Evolutionary conservation across 2,888 invertebrate species (phyloP), one percentile per base, ranked within the genome.

Genomic region (Nasonovia ribisnigri): DNA sequence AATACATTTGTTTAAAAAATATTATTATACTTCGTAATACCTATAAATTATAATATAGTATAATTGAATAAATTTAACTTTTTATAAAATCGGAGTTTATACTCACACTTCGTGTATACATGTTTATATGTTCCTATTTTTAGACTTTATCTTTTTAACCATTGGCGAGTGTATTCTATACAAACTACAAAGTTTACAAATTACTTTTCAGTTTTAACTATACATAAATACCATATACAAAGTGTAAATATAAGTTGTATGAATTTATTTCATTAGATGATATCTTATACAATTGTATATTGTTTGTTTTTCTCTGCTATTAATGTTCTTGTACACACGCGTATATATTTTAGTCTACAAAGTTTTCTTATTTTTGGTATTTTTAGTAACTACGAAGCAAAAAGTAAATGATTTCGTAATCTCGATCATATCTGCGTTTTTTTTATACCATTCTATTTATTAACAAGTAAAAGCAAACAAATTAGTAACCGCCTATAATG

Each of bases 241-340:
- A 67, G 88, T 43, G 29, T 84, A 90, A 84, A 90, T 90, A 84
- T 51, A 51, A 90, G n/a, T 90, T 36, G 36, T 48, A 48, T 84
- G 54, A 91, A 91, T 91, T 91, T 91, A 91, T 91, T 84, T 84
- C 91, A 84, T 91, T 91, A 54, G 84, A 91, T 42, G 54, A 54
- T 91, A 91, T 91, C 91, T 51, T 51, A 54, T 90, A 54, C 42
- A 84, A 51, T 91, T 84, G 51, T 84, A 91, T 84, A 91, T 84
- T 36, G 91, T 91, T 84, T 42, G 84, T 51, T 84, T 84, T 91
- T 84, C 77, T 42, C 51, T 26, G 16, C 5, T 67, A 90, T 77
- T 42, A 51, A 26, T 84, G 77, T 10, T 42, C 20, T 42, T 29
- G 16, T 13, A 42, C 84, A 29, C 16, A 51, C 24, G 29, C 36